Evolutionary conservation across 2,888 invertebrate genomes (phyloP), one percentile per base, ranked within the genome.

Genomic region (Ichneumon xanthorius): DNA sequence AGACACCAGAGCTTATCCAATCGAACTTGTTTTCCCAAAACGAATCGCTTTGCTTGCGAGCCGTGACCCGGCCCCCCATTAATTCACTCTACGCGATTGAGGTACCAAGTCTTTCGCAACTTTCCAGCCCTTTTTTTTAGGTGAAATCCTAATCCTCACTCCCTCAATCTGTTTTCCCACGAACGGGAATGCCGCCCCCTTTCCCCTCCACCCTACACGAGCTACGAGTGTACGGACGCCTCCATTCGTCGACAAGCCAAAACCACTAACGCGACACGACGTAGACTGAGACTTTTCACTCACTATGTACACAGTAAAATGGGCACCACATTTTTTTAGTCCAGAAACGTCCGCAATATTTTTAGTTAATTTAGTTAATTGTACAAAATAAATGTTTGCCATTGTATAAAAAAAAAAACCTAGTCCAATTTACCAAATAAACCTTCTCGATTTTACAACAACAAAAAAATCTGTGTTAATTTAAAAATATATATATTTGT

Each of bases 31-130:
- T 77, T 70, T 48, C 70, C 40, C 30, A 55, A 68, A 61, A 70
- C 45, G 55, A 76, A 76, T 76, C n/a, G 61, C 70, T 75, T 55
- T 63, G 58, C 70, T 82, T 61, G 67, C 48, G 19, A 30, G 50
- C 68, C 68, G 48, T 75, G 55, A 81, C 68, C 75, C 81, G 26
- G 68, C 7, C 14, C 55, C 14, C 53, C 68, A 68, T 81, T 81
- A 45, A 55, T 75, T 61, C 11, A n/a, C 26, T 80, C 67, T 40
- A 68, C 48, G 63, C 50, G 48, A 19, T 48, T 33, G 33, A 19
- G 16, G 33, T 9, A 19, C 50, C 11, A 48, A 63, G n/a, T 63
- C 75, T 26, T n/a, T 30, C 2, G 33, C 26, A 61, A 26, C 45
- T 58, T 61, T 26, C 26, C 61, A 61, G 26, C 58, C 22, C 19